Evolutionary conservation across 2,888 invertebrate species (phyloP).

Genomic region (Patella pellucida): DNA sequence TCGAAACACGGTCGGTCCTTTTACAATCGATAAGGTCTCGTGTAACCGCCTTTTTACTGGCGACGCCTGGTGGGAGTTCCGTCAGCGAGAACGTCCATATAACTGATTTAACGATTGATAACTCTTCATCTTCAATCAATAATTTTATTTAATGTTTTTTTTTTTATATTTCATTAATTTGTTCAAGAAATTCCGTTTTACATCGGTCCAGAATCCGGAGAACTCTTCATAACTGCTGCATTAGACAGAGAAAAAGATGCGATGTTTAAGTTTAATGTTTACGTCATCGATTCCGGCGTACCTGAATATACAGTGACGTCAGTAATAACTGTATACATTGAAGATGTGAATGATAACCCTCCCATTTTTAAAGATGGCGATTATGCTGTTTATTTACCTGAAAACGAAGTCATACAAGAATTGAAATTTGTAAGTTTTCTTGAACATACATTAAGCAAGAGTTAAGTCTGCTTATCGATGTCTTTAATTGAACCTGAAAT

Average conservation of each 20-base stretch:
- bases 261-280: constrained; percentile 4
- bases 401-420: neutral
- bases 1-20: too few species aligned
- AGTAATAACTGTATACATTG: constrained; percentile 5
- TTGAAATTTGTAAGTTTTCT: neutral
- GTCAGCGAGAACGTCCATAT: too few species aligned
- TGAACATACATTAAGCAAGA: too few species aligned
- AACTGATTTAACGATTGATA: too few species aligned
- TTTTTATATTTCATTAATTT: too few species aligned
- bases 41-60: too few species aligned
- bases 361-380: constrained; percentile 5
- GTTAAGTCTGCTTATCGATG: too few species aligned
- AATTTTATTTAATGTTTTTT: too few species aligned
- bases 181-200: constrained; percentile 11
- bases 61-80: too few species aligned
- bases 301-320: constrained; percentile 15
- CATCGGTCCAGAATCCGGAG: constrained; percentile 9
- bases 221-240: neutral
- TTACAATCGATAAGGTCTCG: too few species aligned
- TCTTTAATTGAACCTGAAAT: too few species aligned
- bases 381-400: constrained; percentile 11
- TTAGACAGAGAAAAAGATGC: constrained; percentile 13
- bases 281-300: constrained; percentile 15
- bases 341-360: constrained; percentile 19
- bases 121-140: too few species aligned